Evolutionary conservation across 1,140 invertebrate genomes (phyloP), one percentile per base, ranked within the genome.

Genomic region (Aricia agestis): DNA sequence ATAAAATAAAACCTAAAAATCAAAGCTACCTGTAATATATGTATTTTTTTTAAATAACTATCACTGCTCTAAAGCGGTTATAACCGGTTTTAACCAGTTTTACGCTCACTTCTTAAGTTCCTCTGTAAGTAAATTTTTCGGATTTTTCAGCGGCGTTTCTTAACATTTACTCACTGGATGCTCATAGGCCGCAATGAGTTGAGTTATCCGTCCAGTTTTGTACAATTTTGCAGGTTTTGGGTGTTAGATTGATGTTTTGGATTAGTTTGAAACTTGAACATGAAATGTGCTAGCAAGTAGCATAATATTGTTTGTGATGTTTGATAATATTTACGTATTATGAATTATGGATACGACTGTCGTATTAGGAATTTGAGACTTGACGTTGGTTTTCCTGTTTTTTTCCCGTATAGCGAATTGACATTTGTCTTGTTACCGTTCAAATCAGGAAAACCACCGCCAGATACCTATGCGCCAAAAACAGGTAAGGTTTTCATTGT

Each of bases 191-290:
- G 78, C 82, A 88, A 83, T 89, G 84, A 89, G 85, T 90, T 91
- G 89, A 90, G 89, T 90, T 91, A 80, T 90, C 89, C 89, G 89
- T 91, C 89, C 89, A 91, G 81, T 86, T 88, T 89, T 91, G 84
- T 89, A 91, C 82, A 86, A 83, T 85, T 83, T 87, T 84, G 85
- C 85, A 85, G 80, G 79, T 85, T 81, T 78, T 67, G 75, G 77
- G 70, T 75, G 71, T 77, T 72, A 68, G 70, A 66, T 73, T 68
- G 42, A 68, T 69, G 42, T 61, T 36, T 36, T 67, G 70, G 67
- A 73, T 52, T 52, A 9, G 45, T 52, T 73, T 66, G 57, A 77
- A 72, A 9, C 19, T 68, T 25, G n/a, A 25, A 36, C 36, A 36
- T 36, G 36, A 36, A 36, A 36, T 36, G 36, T 36, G 36, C 36